Base-by-base conservation (phyloP, 2,113 vertebrate species). In the Myotis davidii region DNA sequence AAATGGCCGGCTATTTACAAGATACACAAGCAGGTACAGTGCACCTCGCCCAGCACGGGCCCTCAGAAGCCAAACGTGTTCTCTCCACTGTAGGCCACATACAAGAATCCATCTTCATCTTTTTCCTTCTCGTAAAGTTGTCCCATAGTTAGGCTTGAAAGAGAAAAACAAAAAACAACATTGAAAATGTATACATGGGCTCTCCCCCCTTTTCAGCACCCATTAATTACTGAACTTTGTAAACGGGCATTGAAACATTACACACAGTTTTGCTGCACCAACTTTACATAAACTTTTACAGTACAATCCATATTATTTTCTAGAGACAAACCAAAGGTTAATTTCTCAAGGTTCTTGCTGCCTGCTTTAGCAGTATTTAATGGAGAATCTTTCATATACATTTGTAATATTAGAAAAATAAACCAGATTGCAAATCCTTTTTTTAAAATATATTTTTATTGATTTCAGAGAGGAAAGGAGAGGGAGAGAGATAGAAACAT, bases 71-170 rank as follows among this genome's bases (percentile, higher is more conserved):
- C 99, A 84, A 99, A 99, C 9, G 99, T 99, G 98, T 99, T 99
- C 96, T 99, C 99, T 97, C 99, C 99, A 56, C 99, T 99, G 99
- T 99, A 99, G 96, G 99, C 99, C 98, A 99, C 99, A 7, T 99
- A 99, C 97, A 99, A 99, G 98, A 99, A 99, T 96, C 99, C 99
- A 64, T 99, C 99, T 97, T 99, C 99, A 69, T 99, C 99, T 97
- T 99, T 99, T 98, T 99, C 99, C 97, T 99, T 99, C 97, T 99
- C 99, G 23, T 99, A 99, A 96, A 99, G 99, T 96, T 99, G 99
- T 97, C 99, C 99, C 99, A 99, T 99, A 61, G 99, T 99, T 98
- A 99, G 98, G 98, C 99, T 99, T 98, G 82, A 98, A 95, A 95
- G 85, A 93, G 70, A 95, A 92, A 95, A 91, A 94, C 59, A 73